Percentiles rank a stretch among this genome's conserved stretches.
Evolutionary conservation across 2,888 invertebrate species (phyloP).

Genomic region (Leptothorax acervorum): DNA sequence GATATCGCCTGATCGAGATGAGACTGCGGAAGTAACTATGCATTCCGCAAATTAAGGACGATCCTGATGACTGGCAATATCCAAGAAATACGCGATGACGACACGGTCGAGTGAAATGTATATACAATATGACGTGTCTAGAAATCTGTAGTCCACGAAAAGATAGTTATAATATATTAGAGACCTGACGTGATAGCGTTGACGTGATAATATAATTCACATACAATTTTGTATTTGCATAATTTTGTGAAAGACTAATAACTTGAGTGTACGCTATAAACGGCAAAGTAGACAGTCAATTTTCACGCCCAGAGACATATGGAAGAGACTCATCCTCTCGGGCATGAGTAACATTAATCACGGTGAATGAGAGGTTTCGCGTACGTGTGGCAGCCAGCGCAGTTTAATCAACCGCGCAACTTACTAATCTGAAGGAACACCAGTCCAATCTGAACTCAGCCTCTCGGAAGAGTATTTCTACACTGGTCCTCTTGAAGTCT

Average conservation of each 20-base stretch:
- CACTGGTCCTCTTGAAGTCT: slow-evolving; percentile 94
- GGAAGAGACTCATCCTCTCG: background rate
- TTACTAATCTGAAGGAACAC: slow-evolving; percentile 95
- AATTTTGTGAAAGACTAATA: slow-evolving; percentile 14
- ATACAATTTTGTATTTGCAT: background rate
- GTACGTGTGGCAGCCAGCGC: no score
- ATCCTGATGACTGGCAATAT: background rate
- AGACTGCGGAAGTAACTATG: background rate
- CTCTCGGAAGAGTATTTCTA: slow-evolving; percentile 93
- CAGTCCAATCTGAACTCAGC: slow-evolving; percentile 94
- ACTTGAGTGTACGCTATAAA: background rate
- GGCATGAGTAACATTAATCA: background rate
- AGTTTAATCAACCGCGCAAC: slow-evolving; percentile 68
- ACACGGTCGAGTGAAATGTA: background rate
- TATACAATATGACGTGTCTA: slow-evolving; percentile 16
- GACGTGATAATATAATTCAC: background rate
- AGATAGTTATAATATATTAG: slow-evolving; percentile 3
- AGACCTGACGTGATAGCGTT: no score
- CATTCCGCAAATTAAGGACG: slow-evolving; percentile 2
- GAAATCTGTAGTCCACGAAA: background rate
- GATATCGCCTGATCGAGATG: slow-evolving; percentile 3
- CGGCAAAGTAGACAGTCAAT: background rate
- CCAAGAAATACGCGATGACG: background rate
- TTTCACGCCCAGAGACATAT: background rate
- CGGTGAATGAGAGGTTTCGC: background rate